A percentile compares a stretch with the other conserved stretches of the same genome.
phyloP scores from a whole-genome alignment of 1,140 invertebrate species.

The Piezodorus guildinii region DNA sequence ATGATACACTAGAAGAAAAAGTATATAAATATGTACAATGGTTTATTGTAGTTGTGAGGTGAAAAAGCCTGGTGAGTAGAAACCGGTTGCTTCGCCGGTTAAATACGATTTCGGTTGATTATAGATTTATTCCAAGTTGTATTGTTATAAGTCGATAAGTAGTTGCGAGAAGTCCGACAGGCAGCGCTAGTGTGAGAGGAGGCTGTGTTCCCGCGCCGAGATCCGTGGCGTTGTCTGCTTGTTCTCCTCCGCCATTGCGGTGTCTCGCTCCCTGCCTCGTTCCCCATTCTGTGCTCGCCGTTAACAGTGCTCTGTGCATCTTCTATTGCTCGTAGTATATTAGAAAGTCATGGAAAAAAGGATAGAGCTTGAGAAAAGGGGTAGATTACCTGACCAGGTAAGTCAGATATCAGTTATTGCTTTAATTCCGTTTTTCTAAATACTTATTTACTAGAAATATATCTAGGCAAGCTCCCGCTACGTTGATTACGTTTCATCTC shows the following conservation, averaged over 20 bases:
- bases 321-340: neutral
- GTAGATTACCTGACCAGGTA: constrained; percentile 70
- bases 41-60: no score
- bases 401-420: constrained; percentile 31
- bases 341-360: constrained; percentile 68
- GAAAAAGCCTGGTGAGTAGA: no score
- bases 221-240: constrained; percentile 17
- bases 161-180: neutral
- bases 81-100: no score
- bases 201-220: constrained; percentile 20
- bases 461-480: neutral
- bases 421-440: neutral
- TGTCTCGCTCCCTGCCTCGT: neutral
- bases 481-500: neutral
- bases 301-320: neutral
- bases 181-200: neutral
- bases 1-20: no score
- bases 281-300: neutral
- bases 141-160: constrained; percentile 4
- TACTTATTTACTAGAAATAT: neutral
- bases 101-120: neutral
- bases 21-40: no score
- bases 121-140: neutral
- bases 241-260: constrained; percentile 31
- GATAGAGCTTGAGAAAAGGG: constrained; percentile 78